Base-by-base conservation (phyloP, 2,113 vertebrate genomes). In the Petrocephalus zakoni region DNA sequence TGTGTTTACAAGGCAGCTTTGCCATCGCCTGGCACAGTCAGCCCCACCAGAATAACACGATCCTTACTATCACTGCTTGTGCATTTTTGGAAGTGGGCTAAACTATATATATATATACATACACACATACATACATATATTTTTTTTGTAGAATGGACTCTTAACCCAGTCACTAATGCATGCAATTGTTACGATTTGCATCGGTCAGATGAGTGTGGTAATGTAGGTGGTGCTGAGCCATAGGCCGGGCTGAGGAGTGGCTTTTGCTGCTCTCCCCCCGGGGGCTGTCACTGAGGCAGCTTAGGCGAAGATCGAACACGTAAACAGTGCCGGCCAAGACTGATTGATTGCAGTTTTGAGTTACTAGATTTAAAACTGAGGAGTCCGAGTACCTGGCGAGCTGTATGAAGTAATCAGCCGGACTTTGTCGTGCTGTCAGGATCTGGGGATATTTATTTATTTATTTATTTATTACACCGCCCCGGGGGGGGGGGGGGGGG, bases 1-100 rank as follows among this genome's bases (percentile, higher is more conserved):
- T 87, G 86, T 94, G 93, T 94, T 93, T 94, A 94, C 92, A 89
- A 81, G 92, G 83, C 86, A 85, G 89, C 85, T 83, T 81, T 88
- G 89, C 87, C 89, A 82, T 83, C 89, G 53, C 0, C 81, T 86
- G 86, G 55, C 83, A 81, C 88, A 86, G 47, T 55, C 51, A 64
- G 75, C 81, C 49, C 87, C 87, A 88, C 17, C 34, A 88, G 68
- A 55, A 68, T 2, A 49, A 78, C 9, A 68, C 25, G 34, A 52
- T 7, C 15, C 47, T 52, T 75, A 7, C 46, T 22, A 25, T 88
- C 53, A 49, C 25, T 25, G 17, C 53, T 52, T 78, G 68, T 49
- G 58, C 22, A 47, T 51, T 72, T 21, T 22, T 87, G 61, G 87
- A 25, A 29, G 61, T 64, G 61, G 46, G n/a, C 22, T 87, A 47